Conservation (phyloP, 2,888 invertebrate genomes). For the Abrostola triplasia region DNA sequence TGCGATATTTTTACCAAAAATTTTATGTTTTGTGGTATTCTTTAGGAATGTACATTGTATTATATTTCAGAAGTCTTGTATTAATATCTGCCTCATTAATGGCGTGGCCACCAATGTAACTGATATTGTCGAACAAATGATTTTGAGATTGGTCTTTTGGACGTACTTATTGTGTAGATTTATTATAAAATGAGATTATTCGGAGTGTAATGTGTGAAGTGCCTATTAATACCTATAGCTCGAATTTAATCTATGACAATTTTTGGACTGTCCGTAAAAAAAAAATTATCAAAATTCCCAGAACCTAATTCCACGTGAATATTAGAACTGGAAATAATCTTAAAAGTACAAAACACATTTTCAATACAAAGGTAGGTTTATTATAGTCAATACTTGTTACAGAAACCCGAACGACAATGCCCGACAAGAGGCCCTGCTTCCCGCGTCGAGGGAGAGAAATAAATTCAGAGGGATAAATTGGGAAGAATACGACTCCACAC, state of each 20-base stretch:
- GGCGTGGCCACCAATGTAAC: too few species aligned
- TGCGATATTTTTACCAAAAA: background rate
- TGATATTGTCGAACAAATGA: too few species aligned
- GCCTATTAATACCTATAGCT: too few species aligned
- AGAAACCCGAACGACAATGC: slow-evolving; percentile 96
- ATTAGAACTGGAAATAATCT: too few species aligned
- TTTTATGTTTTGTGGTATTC: background rate
- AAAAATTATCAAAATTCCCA: too few species aligned
- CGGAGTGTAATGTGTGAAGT: too few species aligned
- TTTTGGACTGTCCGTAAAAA: too few species aligned
- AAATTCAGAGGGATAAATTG: slow-evolving; percentile 94
- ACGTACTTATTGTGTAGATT: too few species aligned
- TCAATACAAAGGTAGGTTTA: slow-evolving; percentile 21
- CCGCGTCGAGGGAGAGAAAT: slow-evolving; percentile 94
- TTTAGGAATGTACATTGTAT: background rate
- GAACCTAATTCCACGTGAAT: too few species aligned
- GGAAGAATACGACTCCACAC: slow-evolving; percentile 97
- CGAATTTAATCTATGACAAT: too few species aligned
- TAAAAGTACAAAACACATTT: background rate
- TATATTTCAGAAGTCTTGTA: background rate
- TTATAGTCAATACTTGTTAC: slow-evolving; percentile 55
- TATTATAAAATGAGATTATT: too few species aligned
- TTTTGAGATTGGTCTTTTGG: too few species aligned
- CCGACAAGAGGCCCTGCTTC: slow-evolving; percentile 92
- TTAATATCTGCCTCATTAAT: background rate